Percentiles rank a stretch among this genome's conserved stretches.
Conservation (phyloP, 2,797 vertebrate genomes). For the Poeciliopsis gracilis region DNA sequence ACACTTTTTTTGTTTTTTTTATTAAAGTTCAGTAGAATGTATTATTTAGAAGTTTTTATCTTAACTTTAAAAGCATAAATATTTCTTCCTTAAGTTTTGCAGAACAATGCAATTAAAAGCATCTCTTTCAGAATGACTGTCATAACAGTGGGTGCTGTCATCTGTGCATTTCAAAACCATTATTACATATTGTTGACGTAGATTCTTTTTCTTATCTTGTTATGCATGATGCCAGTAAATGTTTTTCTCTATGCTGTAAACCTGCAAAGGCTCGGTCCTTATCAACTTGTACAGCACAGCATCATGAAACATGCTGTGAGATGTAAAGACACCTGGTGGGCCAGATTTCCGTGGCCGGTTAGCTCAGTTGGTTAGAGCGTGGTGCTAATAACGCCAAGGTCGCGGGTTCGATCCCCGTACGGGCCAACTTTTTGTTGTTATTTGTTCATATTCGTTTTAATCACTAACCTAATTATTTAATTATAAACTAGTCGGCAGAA, state of each 20-base stretch:
- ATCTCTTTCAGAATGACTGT: background rate
- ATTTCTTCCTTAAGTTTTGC: slow-evolving; percentile 40
- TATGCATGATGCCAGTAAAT: slow-evolving; percentile 57
- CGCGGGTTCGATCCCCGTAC: slow-evolving; percentile 80
- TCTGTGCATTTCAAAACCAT: slow-evolving; percentile 18
- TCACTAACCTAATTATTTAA: background rate
- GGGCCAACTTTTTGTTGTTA: slow-evolving; percentile 35
- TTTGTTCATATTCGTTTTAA: background rate
- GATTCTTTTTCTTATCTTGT: slow-evolving; percentile 35
- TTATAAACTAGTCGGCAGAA: background rate
- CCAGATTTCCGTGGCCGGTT: slow-evolving; percentile 34
- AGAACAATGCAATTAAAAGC: slow-evolving; percentile 24
- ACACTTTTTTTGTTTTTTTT: slow-evolving; percentile 42
- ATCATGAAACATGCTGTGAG: fast-evolving
- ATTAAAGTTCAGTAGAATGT: slow-evolving; percentile 35
- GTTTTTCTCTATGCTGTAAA: slow-evolving; percentile 58
- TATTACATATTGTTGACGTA: slow-evolving; percentile 9
- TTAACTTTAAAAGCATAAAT: slow-evolving; percentile 27
- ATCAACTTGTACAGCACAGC: background rate
- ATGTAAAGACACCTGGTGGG: too few relatives aligned
- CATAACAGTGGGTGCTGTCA: slow-evolving; percentile 3
- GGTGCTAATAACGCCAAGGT: slow-evolving; percentile 83
- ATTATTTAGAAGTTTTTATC: slow-evolving; percentile 36
- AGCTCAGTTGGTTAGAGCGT: slow-evolving; percentile 81
- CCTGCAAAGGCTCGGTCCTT: slow-evolving; percentile 25